Conservation (phyloP, 2,113 vertebrate species). For the Podocnemis expansa region DNA sequence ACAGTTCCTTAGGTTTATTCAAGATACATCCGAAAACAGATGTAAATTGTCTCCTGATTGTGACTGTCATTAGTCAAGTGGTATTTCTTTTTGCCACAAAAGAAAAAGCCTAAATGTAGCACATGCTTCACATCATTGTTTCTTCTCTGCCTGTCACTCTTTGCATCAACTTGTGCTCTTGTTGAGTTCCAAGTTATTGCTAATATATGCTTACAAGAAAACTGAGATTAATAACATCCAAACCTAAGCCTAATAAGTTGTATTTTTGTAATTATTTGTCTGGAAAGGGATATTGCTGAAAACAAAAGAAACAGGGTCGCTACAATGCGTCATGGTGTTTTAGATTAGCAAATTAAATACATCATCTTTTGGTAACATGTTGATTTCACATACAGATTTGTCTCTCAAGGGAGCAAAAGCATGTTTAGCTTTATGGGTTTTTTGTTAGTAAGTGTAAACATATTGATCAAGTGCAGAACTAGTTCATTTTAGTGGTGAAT, state of each 20-base stretch:
- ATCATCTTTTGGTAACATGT: neutral
- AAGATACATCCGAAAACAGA: neutral
- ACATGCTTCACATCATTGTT: neutral
- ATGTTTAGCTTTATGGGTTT: neutral
- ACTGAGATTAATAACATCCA: neutral
- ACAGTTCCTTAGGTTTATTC: neutral
- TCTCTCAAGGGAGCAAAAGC: neutral
- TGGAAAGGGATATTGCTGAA: neutral
- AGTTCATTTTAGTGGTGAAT: neutral
- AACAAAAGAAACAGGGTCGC: neutral
- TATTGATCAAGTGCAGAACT: neutral
- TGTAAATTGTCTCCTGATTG: neutral
- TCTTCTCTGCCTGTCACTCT: neutral
- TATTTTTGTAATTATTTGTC: neutral
- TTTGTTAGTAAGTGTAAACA: neutral
- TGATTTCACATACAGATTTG: neutral
- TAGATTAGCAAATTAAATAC: neutral
- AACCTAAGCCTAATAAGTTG: neutral
- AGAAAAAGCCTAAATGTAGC: conserved; percentile 2
- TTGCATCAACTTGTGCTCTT: neutral
- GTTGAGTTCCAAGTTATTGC: neutral
- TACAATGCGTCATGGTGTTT: neutral
- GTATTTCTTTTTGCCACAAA: neutral
- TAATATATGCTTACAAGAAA: neutral
- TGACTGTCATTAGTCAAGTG: neutral